Evolutionary conservation across 2,113 vertebrate species (phyloP).

Genomic region (Bos javanicus): DNA sequence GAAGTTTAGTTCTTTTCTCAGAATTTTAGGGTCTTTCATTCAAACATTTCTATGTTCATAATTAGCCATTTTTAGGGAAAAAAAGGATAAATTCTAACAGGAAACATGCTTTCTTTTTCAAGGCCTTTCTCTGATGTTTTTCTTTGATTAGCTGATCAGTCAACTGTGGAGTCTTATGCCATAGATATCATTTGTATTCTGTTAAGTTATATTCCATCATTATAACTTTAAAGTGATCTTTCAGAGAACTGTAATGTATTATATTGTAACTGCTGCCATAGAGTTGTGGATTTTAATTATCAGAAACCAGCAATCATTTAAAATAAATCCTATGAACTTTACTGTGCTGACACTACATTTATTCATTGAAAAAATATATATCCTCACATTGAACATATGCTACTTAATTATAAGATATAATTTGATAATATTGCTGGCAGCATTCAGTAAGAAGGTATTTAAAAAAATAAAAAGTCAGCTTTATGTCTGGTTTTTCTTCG

Average conservation of each 20-base stretch:
- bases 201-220: conserved; percentile 73
- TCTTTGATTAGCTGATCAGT: conserved; percentile 81
- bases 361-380: conserved; percentile 1
- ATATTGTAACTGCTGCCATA: conserved; percentile 72
- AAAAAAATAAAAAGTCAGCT: conserved; percentile 48
- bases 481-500: conserved; percentile 20
- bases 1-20: conserved; percentile 69
- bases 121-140: conserved; percentile 77
- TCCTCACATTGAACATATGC: conserved; percentile 30
- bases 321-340: conserved; percentile 71
- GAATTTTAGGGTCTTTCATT: conserved; percentile 73
- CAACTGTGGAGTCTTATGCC: conserved; percentile 85
- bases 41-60: conserved; percentile 61
- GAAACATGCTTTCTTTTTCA: conserved; percentile 77
- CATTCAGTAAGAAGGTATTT: conserved; percentile 51
- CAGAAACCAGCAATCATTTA: conserved; percentile 78
- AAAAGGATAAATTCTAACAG: conserved; percentile 72
- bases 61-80: conserved; percentile 74
- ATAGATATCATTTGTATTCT: conserved; percentile 82
- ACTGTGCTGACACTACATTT: conserved; percentile 62
- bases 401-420: conserved; percentile 52
- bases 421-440: conserved; percentile 41
- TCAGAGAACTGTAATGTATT: conserved; percentile 69
- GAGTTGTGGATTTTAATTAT: conserved; percentile 75
- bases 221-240: conserved; percentile 69